Evolutionary conservation across 2,888 invertebrate genomes (phyloP).

Genomic region (Ophraella communa): DNA sequence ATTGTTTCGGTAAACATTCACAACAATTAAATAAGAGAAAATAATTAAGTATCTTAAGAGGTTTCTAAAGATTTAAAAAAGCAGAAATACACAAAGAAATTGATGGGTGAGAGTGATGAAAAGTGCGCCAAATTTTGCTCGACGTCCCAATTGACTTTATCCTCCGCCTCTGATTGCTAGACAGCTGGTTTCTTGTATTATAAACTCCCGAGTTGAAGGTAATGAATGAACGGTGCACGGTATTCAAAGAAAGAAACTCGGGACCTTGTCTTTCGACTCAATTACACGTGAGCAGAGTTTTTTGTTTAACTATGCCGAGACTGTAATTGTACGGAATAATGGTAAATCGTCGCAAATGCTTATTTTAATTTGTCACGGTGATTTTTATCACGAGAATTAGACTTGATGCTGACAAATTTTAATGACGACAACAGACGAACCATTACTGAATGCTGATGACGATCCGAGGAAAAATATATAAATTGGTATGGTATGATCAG

Average conservation of each 20-base stretch:
- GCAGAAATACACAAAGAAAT: too few species aligned
- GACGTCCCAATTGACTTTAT: too few species aligned
- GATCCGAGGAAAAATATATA: neutral
- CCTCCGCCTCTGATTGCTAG: neutral
- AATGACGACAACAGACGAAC: slow-evolving; percentile 10
- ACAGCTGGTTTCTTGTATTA: slow-evolving; percentile 9
- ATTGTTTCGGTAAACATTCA: too few species aligned
- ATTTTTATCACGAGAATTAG: slow-evolving; percentile 26
- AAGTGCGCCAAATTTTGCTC: too few species aligned
- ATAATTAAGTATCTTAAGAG: too few species aligned
- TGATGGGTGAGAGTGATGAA: too few species aligned
- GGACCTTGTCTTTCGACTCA: slow-evolving; percentile 24
- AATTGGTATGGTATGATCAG: neutral
- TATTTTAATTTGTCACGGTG: slow-evolving; percentile 30
- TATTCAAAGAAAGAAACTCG: slow-evolving; percentile 21
- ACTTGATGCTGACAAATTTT: slow-evolving; percentile 29
- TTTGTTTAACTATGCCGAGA: slow-evolving; percentile 1
- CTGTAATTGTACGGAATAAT: slow-evolving; percentile 25
- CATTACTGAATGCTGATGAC: slow-evolving; percentile 23
- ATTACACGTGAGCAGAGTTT: slow-evolving; percentile 18
- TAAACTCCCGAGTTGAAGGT: slow-evolving; percentile 12
- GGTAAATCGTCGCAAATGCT: slow-evolving; percentile 24
- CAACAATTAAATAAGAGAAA: too few species aligned
- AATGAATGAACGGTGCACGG: slow-evolving; percentile 18
- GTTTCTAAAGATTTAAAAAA: too few species aligned